Evolutionary conservation across 2,113 vertebrate genomes (phyloP), one percentile per base, ranked within the genome.

Genomic region (Neolamprologus variostigma): DNA sequence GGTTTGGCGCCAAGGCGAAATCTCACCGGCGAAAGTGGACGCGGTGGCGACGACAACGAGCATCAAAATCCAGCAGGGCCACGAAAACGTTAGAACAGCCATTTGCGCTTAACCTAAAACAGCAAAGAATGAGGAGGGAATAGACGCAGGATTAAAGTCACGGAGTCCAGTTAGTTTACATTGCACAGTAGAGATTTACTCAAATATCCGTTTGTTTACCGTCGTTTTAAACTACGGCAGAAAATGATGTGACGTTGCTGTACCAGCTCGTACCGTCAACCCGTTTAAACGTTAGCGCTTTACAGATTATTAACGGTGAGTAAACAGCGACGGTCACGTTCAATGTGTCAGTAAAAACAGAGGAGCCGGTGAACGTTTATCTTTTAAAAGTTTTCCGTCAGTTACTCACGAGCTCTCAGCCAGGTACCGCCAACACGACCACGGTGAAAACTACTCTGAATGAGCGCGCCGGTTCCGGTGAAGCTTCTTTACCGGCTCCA

Each of bases 271-370:
- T 31, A 61, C 26, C 26, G 57, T 61, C 0, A 28, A 61, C 26
- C 14, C 3, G 57, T 61, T 61, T 0, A 31, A 61, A 61, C 14
- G 57, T 31, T 17, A 31, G 57, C 1, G 26, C 57, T 31, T 61
- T 61, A 31, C 26, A 16, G 57, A 55, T 54, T 7, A 61, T 61
- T 61, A 61, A 28, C 3, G 57, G 57, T 31, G 3, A 57, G 3
- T 28, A 3, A 61, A 61, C 14, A 61, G 1, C 8, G 57, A 61
- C 26, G 14, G 57, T 3, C 57, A 61, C 5, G 8, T 61, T 31
- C 0, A 28, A 1, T 2, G 26, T 9, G 57, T 17, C 57, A 17
- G 26, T 61, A 31, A 31, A 61, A 61, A 31, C 57, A 59, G 0
- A 59, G 26, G 2, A 17, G 13, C 8, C 8, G 8, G 13, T 59